Percentiles rank a stretch among this genome's conserved stretches.
Evolutionary conservation across 1,140 invertebrate species (phyloP).

Genomic region (Harpegnathos saltator): DNA sequence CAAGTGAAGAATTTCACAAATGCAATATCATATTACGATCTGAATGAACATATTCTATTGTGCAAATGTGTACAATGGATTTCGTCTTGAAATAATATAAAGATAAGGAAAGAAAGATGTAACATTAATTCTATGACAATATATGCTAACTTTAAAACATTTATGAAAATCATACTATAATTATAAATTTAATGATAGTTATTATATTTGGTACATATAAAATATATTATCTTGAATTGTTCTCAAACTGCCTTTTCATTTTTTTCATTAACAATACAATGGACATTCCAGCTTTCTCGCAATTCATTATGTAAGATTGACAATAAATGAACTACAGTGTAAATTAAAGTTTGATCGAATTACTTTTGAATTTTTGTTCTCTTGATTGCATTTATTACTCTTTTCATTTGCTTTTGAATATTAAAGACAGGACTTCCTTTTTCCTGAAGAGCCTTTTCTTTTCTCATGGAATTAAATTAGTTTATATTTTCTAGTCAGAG

Average conservation of each 20-base stretch:
- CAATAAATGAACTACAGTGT: neutral
- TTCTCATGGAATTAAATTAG: conserved; percentile 46
- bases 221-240: neutral
- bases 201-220: conserved; percentile 8
- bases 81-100: too few species aligned
- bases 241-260: neutral
- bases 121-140: too few species aligned
- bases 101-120: too few species aligned
- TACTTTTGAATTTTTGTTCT: neutral
- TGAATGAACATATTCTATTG: too few species aligned
- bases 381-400: neutral
- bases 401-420: neutral
- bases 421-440: conserved; percentile 34
- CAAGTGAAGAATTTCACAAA: too few species aligned
- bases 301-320: neutral
- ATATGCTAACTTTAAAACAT: too few species aligned
- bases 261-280: neutral
- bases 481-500: conserved; percentile 23
- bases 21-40: too few species aligned
- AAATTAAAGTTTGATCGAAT: neutral
- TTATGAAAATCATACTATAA: neutral
- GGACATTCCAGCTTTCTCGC: neutral
- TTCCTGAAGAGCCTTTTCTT: neutral
- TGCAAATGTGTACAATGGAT: too few species aligned
- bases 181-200: conserved; percentile 10